Evolutionary conservation across 2,113 vertebrate genomes (phyloP), one percentile per base, ranked within the genome.

Genomic region (Australoheros scitulus): DNA sequence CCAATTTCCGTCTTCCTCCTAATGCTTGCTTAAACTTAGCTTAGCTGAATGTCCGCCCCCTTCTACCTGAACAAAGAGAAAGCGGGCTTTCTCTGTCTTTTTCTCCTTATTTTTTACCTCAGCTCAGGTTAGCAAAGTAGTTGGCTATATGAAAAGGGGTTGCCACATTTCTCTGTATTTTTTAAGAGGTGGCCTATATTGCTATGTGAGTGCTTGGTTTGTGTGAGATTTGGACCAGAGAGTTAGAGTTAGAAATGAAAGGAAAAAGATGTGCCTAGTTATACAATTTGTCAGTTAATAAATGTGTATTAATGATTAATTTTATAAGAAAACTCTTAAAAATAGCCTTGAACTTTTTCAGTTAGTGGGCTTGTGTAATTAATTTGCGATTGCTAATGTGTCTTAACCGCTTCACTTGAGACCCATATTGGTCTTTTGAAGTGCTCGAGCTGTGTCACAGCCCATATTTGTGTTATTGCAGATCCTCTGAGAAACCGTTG

Each of bases 401-500:
- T 34, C 76, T 80, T 88, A 88, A 82, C 83, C 59, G 14, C 77
- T 72, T 85, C 50, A 79, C 57, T 76, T 78, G 64, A 80, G 59
- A 81, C 80, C 36, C 2, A 32, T 90, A 86, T 91, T 87, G 63
- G 72, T 90, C 88, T 83, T 93, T 91, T 92, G 91, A 93, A 92
- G 92, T 87, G 22, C 38, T 79, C 36, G n/a, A 58, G 20, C 61
- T 80, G 89, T 92, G 89, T 92, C 85, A 88, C 77, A 72, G 91
- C 86, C 79, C 88, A 90, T 94, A 89, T 93, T 93, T 86, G 86
- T 94, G 85, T 92, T 92, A 83, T 92, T 93, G 84, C 87, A 88
- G 86, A 95, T 92, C 87, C 79, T 92, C 89, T 91, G 78, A 92
- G 85, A 89, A 87, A 76, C 61, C 79, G 84, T 91, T 93, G 88